Evolutionary conservation across 2,888 invertebrate species (phyloP), one percentile per base, ranked within the genome.

Genomic region (Busseola fusca): DNA sequence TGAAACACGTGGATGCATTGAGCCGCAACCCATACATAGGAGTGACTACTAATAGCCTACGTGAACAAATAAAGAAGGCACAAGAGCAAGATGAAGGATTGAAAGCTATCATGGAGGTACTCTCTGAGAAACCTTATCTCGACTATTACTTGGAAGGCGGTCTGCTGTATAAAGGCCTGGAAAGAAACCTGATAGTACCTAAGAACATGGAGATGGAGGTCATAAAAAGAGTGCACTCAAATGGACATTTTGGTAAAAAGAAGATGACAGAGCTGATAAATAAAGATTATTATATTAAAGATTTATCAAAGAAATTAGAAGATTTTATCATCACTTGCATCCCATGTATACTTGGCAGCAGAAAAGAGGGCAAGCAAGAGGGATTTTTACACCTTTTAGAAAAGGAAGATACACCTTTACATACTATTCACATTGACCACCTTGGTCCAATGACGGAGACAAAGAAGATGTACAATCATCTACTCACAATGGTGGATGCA

Each of bases 371-470:
- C 4, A 42, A 42, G 14, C 69, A 79, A 27, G 82, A 83, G 52
- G 81, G 83, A 18, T 79, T 66, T 10, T 12, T 80, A 1, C 10
- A 69, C 37, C 80, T 86, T 0, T 89, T 92, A 5, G 83, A 87
- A 0, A 92, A 92, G 58, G 87, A 80, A 18, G 84, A 80, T 4
- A 60, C 63, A 2, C 91, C 91, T 0, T 60, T 92, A 3, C 64
- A 88, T 45, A 91, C 89, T 0, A 77, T 87, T 9, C 89, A 91
- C 66, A 52, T 87, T 1, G 91, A 92, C 60, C 92, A 91, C 63
- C 57, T 93, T 1, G 91, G 90, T 14, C 90, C 90, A 0, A 50
- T 90, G 21, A 79, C 86, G 0, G 82, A 84, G 5, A 91, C 90
- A 0, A 81, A 81, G 3, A 90, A 89, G 69, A 64, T 70, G n/a